These are phyloP conservation scores for Pomacea canaliculata DNA, from an alignment of 2,888 invertebrate genomes.

Conservation along the genomic window DNA sequence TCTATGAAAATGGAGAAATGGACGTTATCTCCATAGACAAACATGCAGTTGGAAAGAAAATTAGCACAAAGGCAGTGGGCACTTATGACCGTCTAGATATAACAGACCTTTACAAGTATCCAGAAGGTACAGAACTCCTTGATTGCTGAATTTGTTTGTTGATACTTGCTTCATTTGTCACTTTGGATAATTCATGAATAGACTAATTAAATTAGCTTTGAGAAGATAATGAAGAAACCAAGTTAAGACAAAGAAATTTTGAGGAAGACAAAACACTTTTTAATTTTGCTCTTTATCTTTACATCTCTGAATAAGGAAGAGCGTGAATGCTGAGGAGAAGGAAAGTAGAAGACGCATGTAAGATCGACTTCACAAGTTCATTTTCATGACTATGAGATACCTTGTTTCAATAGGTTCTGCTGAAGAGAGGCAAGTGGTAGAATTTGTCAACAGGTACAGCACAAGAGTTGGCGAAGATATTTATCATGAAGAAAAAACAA, in stretches of 20 bases:
- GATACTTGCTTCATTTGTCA: not conserved
- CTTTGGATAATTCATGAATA: too few relatives aligned
- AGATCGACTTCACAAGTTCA: too few relatives aligned
- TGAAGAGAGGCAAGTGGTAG: conserved; percentile 54
- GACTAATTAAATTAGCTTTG: too few relatives aligned
- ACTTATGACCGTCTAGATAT: conserved; percentile 47
- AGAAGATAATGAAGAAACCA: too few relatives aligned
- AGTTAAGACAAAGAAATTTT: too few relatives aligned
- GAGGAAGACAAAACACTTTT: too few relatives aligned
- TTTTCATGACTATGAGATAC: not conserved
- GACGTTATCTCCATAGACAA: conserved; percentile 39
- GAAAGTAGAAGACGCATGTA: too few relatives aligned
- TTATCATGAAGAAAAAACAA: conserved; percentile 36
- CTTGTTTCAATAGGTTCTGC: conserved; percentile 43
- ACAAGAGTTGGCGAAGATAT: conserved; percentile 44
- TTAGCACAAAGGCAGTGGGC: conserved; percentile 62
- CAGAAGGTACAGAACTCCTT: conserved; percentile 50
- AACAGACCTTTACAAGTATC: conserved; percentile 59
- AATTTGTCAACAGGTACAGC: conserved; percentile 50
- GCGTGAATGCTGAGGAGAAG: too few relatives aligned
- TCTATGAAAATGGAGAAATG: conserved; percentile 43
- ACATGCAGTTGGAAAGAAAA: conserved; percentile 50
- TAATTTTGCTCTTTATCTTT: too few relatives aligned
- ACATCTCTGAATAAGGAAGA: too few relatives aligned
- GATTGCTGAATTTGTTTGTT: not conserved